phyloP scores from a whole-genome alignment of 2,888 invertebrate species.

The Lithosia quadra region DNA sequence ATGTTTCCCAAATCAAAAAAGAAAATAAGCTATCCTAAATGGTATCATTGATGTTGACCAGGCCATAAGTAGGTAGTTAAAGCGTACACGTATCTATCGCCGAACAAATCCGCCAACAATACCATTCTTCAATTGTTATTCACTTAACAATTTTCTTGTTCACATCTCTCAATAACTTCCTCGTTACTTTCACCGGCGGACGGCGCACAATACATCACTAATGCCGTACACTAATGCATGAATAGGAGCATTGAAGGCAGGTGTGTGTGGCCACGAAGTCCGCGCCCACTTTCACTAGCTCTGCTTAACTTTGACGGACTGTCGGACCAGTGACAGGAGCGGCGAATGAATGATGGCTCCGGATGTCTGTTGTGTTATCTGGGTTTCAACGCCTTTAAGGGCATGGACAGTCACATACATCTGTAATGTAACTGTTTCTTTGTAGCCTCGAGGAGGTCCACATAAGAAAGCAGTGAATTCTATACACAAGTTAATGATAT shows the following conservation, averaged over 20 bases:
- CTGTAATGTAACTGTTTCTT: not conserved
- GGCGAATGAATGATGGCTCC: not conserved
- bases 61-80: not conserved
- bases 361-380: not conserved
- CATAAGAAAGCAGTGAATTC: too few relatives aligned
- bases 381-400: not conserved
- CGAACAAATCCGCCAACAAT: not conserved
- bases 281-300: constrained; percentile 20
- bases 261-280: constrained; percentile 7
- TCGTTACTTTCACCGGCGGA: constrained; percentile 18
- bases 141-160: not conserved
- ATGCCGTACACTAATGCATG: constrained; percentile 3
- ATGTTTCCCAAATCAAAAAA: not conserved
- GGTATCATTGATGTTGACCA: not conserved
- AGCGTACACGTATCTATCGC: not conserved
- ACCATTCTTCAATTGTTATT: constrained; percentile 3
- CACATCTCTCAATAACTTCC: constrained; percentile 7
- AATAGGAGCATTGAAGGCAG: constrained; percentile 14
- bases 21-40: not conserved
- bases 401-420: not conserved
- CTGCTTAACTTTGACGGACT: constrained; percentile 13
- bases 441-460: too few relatives aligned
- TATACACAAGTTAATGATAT: too few relatives aligned
- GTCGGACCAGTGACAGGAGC: not conserved
- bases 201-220: constrained; percentile 5